Conservation (phyloP, 2,113 vertebrate species). For the Rhabdomys dilectus region DNA sequence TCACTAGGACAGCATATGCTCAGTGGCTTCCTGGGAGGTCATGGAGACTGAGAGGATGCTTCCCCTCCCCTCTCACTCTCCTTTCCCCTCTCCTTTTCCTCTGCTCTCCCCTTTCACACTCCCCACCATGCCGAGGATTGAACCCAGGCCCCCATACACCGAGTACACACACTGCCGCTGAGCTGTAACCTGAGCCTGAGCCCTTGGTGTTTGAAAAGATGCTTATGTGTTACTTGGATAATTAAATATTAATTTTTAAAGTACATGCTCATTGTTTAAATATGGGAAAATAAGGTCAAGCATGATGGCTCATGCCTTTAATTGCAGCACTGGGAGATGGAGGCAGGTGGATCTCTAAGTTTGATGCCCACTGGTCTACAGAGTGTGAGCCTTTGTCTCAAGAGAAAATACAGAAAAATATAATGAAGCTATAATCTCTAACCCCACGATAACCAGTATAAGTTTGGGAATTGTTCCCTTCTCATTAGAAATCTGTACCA, state of each 20-base stretch:
- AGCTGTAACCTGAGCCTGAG: not conserved
- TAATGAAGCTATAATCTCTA: not conserved
- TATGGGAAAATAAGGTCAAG: conserved; percentile 20
- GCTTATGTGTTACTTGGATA: not conserved
- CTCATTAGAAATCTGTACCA: not conserved
- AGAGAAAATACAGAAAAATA: conserved; percentile 14
- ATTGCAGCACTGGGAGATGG: not conserved
- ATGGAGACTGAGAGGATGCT: not conserved
- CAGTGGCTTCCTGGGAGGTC: not conserved
- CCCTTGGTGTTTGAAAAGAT: conserved; percentile 12
- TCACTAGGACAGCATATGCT: not conserved
- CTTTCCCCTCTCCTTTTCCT: not conserved
- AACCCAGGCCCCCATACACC: not conserved
- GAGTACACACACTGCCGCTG: not conserved
- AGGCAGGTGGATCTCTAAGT: not conserved
- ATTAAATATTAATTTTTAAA: conserved; percentile 60
- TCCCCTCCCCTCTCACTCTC: not conserved
- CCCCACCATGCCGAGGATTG: not conserved
- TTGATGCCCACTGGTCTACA: not conserved
- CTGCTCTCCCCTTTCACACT: too few species aligned
- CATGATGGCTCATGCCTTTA: not conserved
- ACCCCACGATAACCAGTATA: not conserved
- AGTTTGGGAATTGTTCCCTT: not conserved
- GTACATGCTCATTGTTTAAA: conserved; percentile 9
- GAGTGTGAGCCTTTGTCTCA: not conserved